Evolutionary conservation across 1,140 invertebrate genomes (phyloP), one percentile per base, ranked within the genome.

Genomic region (Drosophila varians): DNA sequence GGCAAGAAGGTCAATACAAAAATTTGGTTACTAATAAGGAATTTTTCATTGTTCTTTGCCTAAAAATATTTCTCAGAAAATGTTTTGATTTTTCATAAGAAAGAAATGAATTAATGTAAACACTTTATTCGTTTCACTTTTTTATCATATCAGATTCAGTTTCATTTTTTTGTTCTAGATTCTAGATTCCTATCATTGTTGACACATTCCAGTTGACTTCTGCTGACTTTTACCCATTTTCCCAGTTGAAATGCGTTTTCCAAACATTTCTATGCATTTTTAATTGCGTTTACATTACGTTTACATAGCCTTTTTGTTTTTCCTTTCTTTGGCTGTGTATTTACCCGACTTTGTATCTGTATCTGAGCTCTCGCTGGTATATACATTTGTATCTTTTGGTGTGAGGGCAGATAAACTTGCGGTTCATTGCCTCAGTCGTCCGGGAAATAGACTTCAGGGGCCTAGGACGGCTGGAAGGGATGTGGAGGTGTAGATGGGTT

Each of bases 351-450:
- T 49, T 54, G 38, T 34, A 49, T 48, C 26, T 66, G 48, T n/a
- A 31, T 12, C 12, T 14, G 36, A 12, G 14, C 36, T 12, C 31
- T 34, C 14, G 12, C 36, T 14, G 42, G 21, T 65, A 40, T 19
- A 53, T 56, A 69, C 38, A 47, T 45, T 36, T 57, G 36, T 65
- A 58, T 74, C 25, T 64, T 57, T 53, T 34, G 40, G 55, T 34
- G 34, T 40, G 55, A 14, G 56, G 52, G 23, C 48, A 61, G 77
- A 82, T 77, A 82, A 77, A 77, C 49, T 53, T 60, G 46, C 46
- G 69, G 78, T 83, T 83, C 78, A 74, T 82, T 82, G 77, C 66
- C 77, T 78, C 64, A 12, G 16, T 36, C 26, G 49, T 72, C 48
- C 43, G 68, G 43, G 45, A 62, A 72, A 38, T 28, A 12, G 16